A percentile compares a stretch with the other conserved stretches of the same genome.
These are phyloP conservation scores for Pterostichus niger DNA, from an alignment of 2,888 invertebrate species.

Conservation along the genomic window DNA sequence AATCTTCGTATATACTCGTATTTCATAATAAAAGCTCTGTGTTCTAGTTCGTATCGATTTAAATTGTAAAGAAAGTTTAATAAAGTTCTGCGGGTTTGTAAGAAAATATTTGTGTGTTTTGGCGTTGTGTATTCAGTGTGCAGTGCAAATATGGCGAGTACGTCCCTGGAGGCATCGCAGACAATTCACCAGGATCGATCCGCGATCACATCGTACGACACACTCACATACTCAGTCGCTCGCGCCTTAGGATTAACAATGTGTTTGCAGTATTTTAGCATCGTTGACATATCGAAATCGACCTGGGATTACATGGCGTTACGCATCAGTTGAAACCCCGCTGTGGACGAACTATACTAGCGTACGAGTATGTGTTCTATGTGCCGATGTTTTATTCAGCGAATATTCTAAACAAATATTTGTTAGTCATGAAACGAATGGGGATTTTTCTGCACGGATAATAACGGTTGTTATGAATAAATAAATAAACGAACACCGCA, in stretches of 20 bases:
- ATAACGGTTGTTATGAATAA: slow-evolving; percentile 51
- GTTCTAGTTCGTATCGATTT: too few species aligned
- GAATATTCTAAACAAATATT: slow-evolving; percentile 61
- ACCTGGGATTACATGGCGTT: slow-evolving; percentile 57
- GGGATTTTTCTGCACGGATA: slow-evolving; percentile 57
- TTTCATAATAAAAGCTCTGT: too few species aligned
- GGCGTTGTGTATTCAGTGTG: too few species aligned
- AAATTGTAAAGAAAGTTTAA: too few species aligned
- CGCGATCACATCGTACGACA: slow-evolving; percentile 20
- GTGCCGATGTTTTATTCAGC: slow-evolving; percentile 51
- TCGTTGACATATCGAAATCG: slow-evolving; percentile 66
- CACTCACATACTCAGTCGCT: not conserved
- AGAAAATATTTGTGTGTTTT: too few species aligned
- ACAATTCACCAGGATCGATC: slow-evolving; percentile 37
- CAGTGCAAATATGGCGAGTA: too few species aligned
- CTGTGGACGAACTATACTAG: not conserved
- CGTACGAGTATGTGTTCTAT: not conserved
- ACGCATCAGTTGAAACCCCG: slow-evolving; percentile 21
- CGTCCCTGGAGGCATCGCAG: slow-evolving; percentile 3
- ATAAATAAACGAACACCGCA: slow-evolving; percentile 36
- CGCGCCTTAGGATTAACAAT: slow-evolving; percentile 59
- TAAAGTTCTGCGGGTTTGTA: too few species aligned
- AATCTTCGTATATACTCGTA: too few species aligned
- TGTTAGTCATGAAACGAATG: slow-evolving; percentile 51
- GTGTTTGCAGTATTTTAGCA: slow-evolving; percentile 66